phyloP scores from a whole-genome alignment of 2,113 vertebrate genomes.

The Mola mola region DNA sequence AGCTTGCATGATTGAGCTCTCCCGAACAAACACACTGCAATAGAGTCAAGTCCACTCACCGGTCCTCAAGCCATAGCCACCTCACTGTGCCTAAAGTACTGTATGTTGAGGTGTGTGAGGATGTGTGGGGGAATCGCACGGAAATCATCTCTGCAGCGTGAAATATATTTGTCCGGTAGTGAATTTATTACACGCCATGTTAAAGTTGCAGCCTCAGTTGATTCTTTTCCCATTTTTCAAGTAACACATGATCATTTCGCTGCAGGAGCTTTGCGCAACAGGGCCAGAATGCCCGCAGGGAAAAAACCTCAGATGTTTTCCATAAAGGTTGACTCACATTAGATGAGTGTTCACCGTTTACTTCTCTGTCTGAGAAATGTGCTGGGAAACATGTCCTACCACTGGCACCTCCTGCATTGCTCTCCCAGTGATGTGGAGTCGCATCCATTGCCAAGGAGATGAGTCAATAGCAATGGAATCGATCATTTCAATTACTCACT shows the following conservation, averaged over 20 bases:
- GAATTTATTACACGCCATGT: conserved; percentile 39
- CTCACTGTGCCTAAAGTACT: background rate
- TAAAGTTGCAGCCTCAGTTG: conserved; percentile 50
- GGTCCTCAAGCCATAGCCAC: conserved; percentile 17
- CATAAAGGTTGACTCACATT: conserved; percentile 62
- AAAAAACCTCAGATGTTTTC: conserved; percentile 46
- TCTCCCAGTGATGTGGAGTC: conserved; percentile 32
- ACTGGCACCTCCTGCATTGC: conserved; percentile 43
- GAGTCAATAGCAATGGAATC: conserved; percentile 59
- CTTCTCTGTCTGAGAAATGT: conserved; percentile 36
- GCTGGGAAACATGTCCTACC: conserved; percentile 67
- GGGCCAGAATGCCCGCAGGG: conserved; percentile 1
- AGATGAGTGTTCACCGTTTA: conserved; percentile 33
- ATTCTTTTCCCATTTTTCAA: conserved; percentile 44
- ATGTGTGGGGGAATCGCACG: background rate
- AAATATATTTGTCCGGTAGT: conserved; percentile 36
- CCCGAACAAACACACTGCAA: conserved; percentile 37
- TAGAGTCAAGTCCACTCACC: conserved; percentile 8
- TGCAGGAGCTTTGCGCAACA: conserved; percentile 47
- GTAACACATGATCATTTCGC: conserved; percentile 39
- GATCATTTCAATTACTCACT: conserved; percentile 66
- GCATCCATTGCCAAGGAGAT: conserved; percentile 53
- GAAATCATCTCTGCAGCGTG: conserved; percentile 23
- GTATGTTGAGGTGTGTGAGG: conserved; percentile 2
- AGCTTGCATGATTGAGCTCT: conserved; percentile 38